A percentile compares a stretch with the other conserved stretches of the same genome.
Conservation (phyloP, 2,113 vertebrate species). For the Notechis scutatus region DNA sequence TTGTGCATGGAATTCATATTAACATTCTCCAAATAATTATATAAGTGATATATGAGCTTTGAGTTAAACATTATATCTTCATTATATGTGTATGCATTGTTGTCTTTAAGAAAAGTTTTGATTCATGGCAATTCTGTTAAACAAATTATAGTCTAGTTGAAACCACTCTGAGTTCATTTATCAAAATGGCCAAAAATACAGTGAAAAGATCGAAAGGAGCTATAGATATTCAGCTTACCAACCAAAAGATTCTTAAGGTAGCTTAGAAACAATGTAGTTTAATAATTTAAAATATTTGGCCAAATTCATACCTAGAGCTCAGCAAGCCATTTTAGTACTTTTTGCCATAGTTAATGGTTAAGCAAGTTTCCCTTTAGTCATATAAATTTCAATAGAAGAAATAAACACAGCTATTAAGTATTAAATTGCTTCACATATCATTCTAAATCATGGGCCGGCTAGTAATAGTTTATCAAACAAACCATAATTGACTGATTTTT, state of each 20-base stretch:
- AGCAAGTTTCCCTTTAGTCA: neutral
- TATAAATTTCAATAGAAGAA: neutral
- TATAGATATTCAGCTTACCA: neutral
- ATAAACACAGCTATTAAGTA: neutral
- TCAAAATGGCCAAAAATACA: neutral
- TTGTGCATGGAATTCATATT: neutral
- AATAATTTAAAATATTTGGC: neutral
- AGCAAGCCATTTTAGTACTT: neutral
- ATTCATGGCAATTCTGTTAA: conserved; percentile 14
- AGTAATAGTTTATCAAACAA: neutral
- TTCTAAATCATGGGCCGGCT: neutral
- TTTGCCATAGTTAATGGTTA: neutral
- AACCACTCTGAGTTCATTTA: neutral
- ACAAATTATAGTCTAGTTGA: conserved; percentile 11
- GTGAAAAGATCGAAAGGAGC: neutral
- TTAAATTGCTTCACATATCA: neutral
- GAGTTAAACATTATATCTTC: conserved; percentile 1
- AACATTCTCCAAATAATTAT: neutral
- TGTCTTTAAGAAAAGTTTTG: conserved; percentile 13
- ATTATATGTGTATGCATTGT: conserved; percentile 1
- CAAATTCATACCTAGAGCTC: neutral
- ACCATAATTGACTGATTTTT: neutral
- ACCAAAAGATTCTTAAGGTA: neutral
- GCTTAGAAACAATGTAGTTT: neutral
- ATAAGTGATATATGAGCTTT: neutral